Base-by-base conservation (phyloP, 2,797 vertebrate genomes). In the Arnoldichthys spilopterus region DNA sequence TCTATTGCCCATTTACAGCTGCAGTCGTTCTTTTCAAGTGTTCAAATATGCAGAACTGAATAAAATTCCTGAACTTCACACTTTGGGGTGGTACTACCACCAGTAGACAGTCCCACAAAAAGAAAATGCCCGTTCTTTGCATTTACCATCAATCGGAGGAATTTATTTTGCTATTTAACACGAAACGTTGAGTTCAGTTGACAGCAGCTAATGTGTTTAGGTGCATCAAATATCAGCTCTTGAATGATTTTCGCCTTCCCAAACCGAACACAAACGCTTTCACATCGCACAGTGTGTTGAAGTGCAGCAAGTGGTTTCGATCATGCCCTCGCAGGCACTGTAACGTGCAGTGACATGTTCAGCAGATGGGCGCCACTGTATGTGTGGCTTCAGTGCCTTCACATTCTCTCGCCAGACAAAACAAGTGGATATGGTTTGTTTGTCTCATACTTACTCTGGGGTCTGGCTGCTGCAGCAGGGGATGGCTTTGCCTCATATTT, bases 401-500 rank as follows among this genome's bases (percentile, higher is more conserved):
- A 49, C 69, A 64, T 78, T 32, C 59, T 72, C 71, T 69, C 67
- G 51, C 34, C 79, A 80, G 77, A 78, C 76, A 80, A 76, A 78
- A 69, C 66, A 64, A 84, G 69, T 70, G 71, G 63, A 80, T 76
- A 77, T 77, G 67, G 76, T 74, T 76, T 81, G 76, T 82, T 83
- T 76, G 73, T 83, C 73, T 67, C 80, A 54, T 77, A 67, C 79
- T 81, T 81, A 77, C 69, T 75, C 37, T 20, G 47, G 72, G 47
- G 79, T 69, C 64, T 30, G 47, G 54, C 22, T 24, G 15, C 40
- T 56, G 22, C 54, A 30, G 56, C 53, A 85, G 66, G 72, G 76
- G 26, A 76, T 72, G 61, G 74, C 49, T 67, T 75, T 20, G 69
- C 80, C 82, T 84, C 56, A 78, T 85, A 85, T 86, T 83, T 84